Conservation (phyloP, 2,113 vertebrate genomes). For the Lycaon pictus region DNA sequence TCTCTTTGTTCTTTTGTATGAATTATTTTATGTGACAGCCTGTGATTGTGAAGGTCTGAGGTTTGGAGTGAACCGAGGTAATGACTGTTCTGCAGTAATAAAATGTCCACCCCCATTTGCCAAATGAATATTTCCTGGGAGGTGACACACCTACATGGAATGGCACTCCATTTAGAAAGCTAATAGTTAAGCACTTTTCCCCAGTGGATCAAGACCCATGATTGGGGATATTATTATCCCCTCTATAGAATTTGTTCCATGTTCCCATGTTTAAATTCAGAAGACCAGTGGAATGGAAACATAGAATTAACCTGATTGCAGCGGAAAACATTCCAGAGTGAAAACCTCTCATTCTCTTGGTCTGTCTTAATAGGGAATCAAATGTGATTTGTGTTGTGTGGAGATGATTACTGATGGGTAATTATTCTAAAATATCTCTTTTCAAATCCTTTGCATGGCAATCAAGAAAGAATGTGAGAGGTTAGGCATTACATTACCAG, state of each 20-base stretch:
- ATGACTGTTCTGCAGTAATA: neutral
- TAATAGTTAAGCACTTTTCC: conserved; percentile 40
- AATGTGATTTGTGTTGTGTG: conserved; percentile 76
- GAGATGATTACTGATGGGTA: conserved; percentile 77
- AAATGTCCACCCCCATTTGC: neutral
- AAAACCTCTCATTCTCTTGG: conserved; percentile 74
- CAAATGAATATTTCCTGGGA: neutral
- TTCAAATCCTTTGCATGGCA: conserved; percentile 74
- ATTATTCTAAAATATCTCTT: conserved; percentile 82
- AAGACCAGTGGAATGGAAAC: conserved; percentile 69
- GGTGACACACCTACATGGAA: neutral
- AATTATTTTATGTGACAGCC: conserved; percentile 10
- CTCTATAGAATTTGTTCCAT: conserved; percentile 19
- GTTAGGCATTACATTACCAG: conserved; percentile 72
- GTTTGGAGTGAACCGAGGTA: neutral
- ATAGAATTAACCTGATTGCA: conserved; percentile 78
- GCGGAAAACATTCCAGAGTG: conserved; percentile 64
- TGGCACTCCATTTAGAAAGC: neutral
- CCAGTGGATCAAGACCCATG: neutral
- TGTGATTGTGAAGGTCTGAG: neutral
- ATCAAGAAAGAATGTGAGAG: conserved; percentile 80
- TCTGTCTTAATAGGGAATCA: conserved; percentile 78
- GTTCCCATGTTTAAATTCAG: conserved; percentile 70
- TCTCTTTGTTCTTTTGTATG: conserved; percentile 32
- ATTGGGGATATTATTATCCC: neutral